Conservation (phyloP, 1,140 invertebrate species). For the Bombus fervidus region DNA sequence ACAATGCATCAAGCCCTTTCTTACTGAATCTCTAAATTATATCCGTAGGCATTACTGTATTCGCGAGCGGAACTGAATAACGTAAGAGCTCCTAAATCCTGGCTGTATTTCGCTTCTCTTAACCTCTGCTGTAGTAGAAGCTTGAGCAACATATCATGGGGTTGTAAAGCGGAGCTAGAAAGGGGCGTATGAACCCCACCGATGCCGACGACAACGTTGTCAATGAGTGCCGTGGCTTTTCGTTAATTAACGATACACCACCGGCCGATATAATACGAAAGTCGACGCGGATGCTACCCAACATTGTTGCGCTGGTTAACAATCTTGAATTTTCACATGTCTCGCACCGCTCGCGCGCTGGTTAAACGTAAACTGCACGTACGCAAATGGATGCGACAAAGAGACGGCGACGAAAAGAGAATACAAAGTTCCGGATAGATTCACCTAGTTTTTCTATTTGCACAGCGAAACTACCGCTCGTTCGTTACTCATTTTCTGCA, state of each 20-base stretch:
- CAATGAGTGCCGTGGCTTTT: constrained; percentile 48
- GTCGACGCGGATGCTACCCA: constrained; percentile 17
- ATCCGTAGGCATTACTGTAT: constrained; percentile 40
- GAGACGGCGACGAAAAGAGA: neutral
- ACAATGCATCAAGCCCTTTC: constrained; percentile 53
- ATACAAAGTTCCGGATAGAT: neutral
- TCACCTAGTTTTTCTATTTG: neutral
- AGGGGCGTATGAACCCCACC: neutral
- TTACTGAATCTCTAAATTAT: constrained; percentile 53
- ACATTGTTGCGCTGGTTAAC: neutral
- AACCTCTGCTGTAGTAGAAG: neutral
- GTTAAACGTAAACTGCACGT: neutral
- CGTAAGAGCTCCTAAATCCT: constrained; percentile 42
- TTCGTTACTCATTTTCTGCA: neutral
- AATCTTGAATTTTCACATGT: constrained; percentile 18
- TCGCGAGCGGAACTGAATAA: constrained; percentile 37
- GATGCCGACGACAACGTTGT: neutral
- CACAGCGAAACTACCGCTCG: neutral
- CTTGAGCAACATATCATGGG: constrained; percentile 51
- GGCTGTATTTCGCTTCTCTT: constrained; percentile 39
- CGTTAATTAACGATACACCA: constrained; percentile 53
- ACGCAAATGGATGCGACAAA: neutral
- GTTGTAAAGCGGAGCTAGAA: neutral
- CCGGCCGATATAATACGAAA: neutral
- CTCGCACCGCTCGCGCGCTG: neutral